Evolutionary conservation across 2,113 vertebrate genomes (phyloP), one percentile per base, ranked within the genome.

Genomic region (Sphaerodactylus townsendi): DNA sequence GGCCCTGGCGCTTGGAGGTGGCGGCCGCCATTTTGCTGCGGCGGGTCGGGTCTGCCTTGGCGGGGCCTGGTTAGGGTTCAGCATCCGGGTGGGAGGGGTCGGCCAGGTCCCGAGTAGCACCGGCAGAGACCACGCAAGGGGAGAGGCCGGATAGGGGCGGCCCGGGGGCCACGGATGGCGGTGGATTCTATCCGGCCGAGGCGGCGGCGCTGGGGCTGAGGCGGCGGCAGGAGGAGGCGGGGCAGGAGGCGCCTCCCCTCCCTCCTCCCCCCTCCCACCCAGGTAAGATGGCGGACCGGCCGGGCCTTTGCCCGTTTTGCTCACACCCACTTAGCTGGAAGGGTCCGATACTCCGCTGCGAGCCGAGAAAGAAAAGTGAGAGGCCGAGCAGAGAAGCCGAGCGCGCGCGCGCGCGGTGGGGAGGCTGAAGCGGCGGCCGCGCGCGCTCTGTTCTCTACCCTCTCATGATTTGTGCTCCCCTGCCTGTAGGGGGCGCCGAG

Each of bases 181-280:
- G 56, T 69, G 81, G 85, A 87, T 87, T 73, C 71, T 77, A 35
- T 82, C 39, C 85, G 75, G 69, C 85, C 75, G 75, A 77, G 80
- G 74, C 80, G 85, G 80, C 76, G 85, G 80, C 80, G 81, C 75
- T 87, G 81, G 81, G 85, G 85, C 85, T 77, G 85, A 82, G 85
- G 84, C 79, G 84, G 81, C 85, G 81, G 85, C 75, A 84, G 83
- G 79, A 82, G 85, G 79, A 87, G 85, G 85, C 85, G 85, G 85
- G 78, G 86, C 86, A 76, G 86, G 82, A 84, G 81, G 86, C 81
- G 64, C 86, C 81, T 87, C 86, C 83, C 83, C 71, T 74, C 83
- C 68, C 83, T 85, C 83, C 82, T 77, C 66, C 74, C 79, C 68
- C 83, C 80, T 88, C 87, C 87, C 83, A 76, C 72, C 83, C 74